Evolutionary conservation across 2,888 invertebrate species (phyloP), one percentile per base, ranked within the genome.

Genomic region (Nemotelus pantherinus): DNA sequence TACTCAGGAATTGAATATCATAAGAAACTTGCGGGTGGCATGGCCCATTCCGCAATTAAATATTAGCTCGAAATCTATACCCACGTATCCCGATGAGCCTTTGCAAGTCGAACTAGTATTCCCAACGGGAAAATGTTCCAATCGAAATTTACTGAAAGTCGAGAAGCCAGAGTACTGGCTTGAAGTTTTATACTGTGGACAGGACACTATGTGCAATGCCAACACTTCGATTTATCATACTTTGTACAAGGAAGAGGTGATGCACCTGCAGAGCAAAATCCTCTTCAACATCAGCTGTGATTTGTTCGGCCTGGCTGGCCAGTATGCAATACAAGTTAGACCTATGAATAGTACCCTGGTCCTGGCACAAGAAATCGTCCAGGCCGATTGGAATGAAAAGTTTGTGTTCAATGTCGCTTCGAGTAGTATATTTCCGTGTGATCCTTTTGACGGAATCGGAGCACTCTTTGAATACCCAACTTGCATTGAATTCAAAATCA

Each of bases 381-480:
- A 82, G 74, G 94, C 94, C 65, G 93, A 93, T 82, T 94, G 94
- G 94, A 95, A 94, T 75, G 92, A 94, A 81, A 92, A 94, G 84
- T 95, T 94, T 84, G 94, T 94, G 39, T 91, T 95, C 85, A 95
- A 95, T 87, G 94, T 95, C 2, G 93, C 94, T 85, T 94, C 94
- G 0, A 90, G 93, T 45, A 94, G 94, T 79, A 93, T 95, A 82
- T 93, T 94, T 84, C 95, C 95, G 0, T 95, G 95, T 86, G 94
- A 93, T 82, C 92, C 91, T 2, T 90, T 91, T 83, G 88, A 89
- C 0, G 94, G 94, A 0, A 91, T 95, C 10, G 90, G 93, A 0
- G 95, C 94, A 5, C 89, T 95, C 25, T 95, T 95, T 86, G 93
- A 95, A 84, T 95, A 95, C 87, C 95, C 95, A 0, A 90, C 92